Base-by-base conservation (phyloP, 2,888 invertebrate genomes). In the Eurytoma adleriae region DNA sequence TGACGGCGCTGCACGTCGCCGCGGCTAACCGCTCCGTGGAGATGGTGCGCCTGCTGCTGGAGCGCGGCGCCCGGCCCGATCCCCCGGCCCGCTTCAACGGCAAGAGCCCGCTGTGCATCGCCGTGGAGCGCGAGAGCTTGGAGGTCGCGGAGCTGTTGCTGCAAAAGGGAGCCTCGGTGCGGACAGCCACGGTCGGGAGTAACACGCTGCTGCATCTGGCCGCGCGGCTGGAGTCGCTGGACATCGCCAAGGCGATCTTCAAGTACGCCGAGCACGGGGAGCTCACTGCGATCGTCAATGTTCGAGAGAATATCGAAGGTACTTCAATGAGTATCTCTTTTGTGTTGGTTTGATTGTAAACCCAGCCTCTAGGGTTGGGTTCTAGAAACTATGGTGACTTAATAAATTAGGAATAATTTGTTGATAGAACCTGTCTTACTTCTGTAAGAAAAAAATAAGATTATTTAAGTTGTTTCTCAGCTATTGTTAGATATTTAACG, bases 91-190 rank as follows among this genome's bases (percentile, higher is more conserved):
- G 50, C 3, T 75, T 75, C 52, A 16, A 50, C 7, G 75, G 59
- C 13, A 67, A 66, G 27, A 68, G 68, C 14, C 75, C 75, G 30
- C 68, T 75, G 2, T 67, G 50, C 61, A 75, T 75, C 59, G 75
- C 68, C 14, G 68, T 75, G 27, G 75, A 75, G 14, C 18, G 68
- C 50, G 18, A 50, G 2, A 61, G 67, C 18, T 12, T 16, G 2
- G 59, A 68, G 14, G 61, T 75, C 52, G 68, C 16, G 7, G 56
- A 68, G 48, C 2, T 68, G 12, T 27, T 75, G 40, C 68, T 75
- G 27, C 27, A 50, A 12, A n/a, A 7, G 1, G 75, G 68, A 13
- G 68, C 67, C 0, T 56, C 24, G 16, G 14, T 67, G 12, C 52
- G 18, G 10, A 48, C 48, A 2, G 30, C 74, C 7, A 48, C 14